Evolutionary conservation across 1,140 invertebrate species (phyloP).

Genomic region (Diorhabda sublineata): DNA sequence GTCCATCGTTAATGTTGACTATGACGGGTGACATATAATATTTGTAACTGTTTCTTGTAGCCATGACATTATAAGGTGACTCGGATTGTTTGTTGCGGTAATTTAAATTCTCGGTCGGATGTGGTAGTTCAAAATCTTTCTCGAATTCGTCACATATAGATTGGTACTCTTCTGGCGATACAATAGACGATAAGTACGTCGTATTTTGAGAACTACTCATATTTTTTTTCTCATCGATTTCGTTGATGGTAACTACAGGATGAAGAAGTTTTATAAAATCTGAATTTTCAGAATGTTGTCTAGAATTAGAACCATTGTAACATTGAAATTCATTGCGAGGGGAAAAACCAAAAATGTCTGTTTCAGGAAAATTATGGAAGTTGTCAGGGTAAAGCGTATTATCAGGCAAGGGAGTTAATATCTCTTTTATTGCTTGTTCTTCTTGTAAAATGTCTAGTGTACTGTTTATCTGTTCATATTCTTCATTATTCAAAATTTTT

Average conservation of each 20-base stretch:
- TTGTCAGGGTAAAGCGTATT: too few relatives aligned
- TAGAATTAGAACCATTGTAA: too few relatives aligned
- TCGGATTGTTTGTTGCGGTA: not conserved
- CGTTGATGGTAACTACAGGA: not conserved
- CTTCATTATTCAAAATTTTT: too few relatives aligned
- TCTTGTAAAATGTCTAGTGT: too few relatives aligned
- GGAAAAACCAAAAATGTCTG: too few relatives aligned
- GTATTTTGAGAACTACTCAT: too few relatives aligned
- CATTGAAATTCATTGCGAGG: too few relatives aligned
- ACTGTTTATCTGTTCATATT: too few relatives aligned
- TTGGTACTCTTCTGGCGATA: not conserved
- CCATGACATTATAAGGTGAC: not conserved
- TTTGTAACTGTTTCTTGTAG: not conserved
- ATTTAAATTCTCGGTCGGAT: not conserved
- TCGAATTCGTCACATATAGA: not conserved
- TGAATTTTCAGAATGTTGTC: not conserved
- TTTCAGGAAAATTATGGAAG: too few relatives aligned
- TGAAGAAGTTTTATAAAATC: not conserved
- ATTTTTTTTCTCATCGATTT: not conserved
- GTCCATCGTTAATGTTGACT: slow-evolving; percentile 21
- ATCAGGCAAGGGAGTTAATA: too few relatives aligned
- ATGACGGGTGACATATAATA: slow-evolving; percentile 26
- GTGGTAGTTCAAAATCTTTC: too few relatives aligned
- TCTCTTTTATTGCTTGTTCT: too few relatives aligned
- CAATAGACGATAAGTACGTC: not conserved